Evolutionary conservation across 2,888 invertebrate genomes (phyloP).

Genomic region (Rhimphoctona megacephalus): DNA sequence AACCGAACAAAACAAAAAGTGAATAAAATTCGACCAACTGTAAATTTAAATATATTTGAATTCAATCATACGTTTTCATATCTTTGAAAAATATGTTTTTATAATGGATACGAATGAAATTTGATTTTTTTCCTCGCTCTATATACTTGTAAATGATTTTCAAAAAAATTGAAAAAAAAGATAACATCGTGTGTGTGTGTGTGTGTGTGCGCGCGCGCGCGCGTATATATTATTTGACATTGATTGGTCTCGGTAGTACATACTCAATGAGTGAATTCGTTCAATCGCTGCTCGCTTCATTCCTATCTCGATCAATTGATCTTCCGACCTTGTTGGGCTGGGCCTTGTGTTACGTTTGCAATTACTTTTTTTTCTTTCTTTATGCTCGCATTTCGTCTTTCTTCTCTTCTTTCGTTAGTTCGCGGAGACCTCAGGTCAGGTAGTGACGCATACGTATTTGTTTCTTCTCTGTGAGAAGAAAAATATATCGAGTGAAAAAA

Average conservation of each 20-base stretch:
- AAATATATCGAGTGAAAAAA: not conserved
- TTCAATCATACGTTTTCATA: not conserved
- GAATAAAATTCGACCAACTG: no score
- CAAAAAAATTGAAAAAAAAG: not conserved
- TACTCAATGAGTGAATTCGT: slow-evolving; percentile 32
- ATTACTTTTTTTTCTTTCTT: slow-evolving; percentile 27
- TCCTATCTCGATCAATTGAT: slow-evolving; percentile 64
- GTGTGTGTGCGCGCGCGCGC: no score
- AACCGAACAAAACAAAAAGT: not conserved
- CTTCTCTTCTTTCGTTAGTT: not conserved
- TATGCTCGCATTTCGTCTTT: slow-evolving; percentile 19
- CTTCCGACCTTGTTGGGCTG: slow-evolving; percentile 53
- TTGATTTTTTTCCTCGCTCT: not conserved
- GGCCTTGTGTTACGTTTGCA: slow-evolving; percentile 39
- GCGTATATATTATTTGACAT: not conserved
- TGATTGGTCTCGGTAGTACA: slow-evolving; percentile 22
- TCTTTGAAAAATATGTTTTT: not conserved
- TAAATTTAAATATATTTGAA: not conserved
- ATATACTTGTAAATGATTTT: not conserved
- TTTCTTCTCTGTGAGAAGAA: not conserved
- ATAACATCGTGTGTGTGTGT: no score
- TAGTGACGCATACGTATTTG: slow-evolving; percentile 50
- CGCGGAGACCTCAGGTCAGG: slow-evolving; percentile 37
- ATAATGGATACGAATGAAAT: not conserved
- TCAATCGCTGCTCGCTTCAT: slow-evolving; percentile 47